These are phyloP conservation scores for Eupithecia vulgata DNA, from an alignment of 2,888 invertebrate genomes.

Conservation along the genomic window DNA sequence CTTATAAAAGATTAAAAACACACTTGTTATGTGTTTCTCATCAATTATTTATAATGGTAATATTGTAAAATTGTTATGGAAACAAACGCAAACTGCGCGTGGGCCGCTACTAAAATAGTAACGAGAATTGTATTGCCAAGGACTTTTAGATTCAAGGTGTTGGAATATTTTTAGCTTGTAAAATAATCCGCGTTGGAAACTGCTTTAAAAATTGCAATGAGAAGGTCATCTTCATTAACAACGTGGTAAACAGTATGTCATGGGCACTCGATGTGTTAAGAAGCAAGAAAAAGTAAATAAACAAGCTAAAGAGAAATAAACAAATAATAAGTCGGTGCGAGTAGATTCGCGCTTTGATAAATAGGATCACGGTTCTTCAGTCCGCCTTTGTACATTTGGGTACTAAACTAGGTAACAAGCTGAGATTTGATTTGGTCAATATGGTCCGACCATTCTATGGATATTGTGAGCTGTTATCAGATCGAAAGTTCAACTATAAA, in stretches of 20 bases:
- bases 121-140: constrained; percentile 61
- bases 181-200: neutral
- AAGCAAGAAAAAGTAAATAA: neutral
- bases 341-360: neutral
- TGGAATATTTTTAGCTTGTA: neutral
- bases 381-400: no score
- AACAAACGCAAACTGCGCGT: constrained; percentile 44
- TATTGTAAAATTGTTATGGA: constrained; percentile 25
- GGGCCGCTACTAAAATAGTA: constrained; percentile 60
- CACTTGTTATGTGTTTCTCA: constrained; percentile 10
- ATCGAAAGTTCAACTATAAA: neutral
- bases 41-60: constrained; percentile 24
- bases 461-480: neutral
- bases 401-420: neutral
- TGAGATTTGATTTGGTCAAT: neutral
- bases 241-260: neutral
- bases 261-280: neutral
- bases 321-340: neutral
- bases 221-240: neutral
- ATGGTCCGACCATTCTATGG: neutral
- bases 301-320: neutral
- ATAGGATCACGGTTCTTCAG: neutral
- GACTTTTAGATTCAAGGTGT: constrained; percentile 45
- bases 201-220: neutral
- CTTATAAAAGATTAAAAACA: constrained; percentile 6